These are phyloP conservation scores for Drosophila atroscutellata DNA, from an alignment of 2,888 invertebrate species.

Conservation along the genomic window DNA sequence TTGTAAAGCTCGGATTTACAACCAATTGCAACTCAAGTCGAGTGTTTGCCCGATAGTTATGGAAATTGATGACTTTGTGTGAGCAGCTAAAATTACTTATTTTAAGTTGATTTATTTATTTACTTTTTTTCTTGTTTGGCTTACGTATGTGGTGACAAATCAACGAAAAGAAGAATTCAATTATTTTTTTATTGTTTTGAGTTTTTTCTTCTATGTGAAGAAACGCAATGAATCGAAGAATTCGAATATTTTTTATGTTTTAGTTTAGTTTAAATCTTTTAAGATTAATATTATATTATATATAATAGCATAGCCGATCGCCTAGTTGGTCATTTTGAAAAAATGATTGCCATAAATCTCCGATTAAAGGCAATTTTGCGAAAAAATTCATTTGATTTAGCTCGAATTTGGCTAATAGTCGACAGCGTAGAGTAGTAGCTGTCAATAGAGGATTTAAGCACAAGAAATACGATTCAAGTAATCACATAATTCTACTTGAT, in stretches of 20 bases:
- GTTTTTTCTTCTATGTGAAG: not conserved
- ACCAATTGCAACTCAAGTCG: constrained; percentile 19
- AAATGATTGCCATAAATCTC: not conserved
- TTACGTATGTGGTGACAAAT: not conserved
- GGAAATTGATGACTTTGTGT: not conserved
- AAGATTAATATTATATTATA: not conserved
- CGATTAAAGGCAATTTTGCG: not conserved
- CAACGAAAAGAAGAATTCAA: not conserved
- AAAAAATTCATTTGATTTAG: not conserved
- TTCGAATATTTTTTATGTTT: not conserved
- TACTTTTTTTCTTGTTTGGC: not conserved
- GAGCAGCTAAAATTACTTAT: not conserved
- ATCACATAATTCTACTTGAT: not conserved
- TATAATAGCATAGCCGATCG: too few species aligned
- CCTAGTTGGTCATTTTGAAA: too few species aligned
- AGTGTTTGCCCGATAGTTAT: constrained; percentile 7
- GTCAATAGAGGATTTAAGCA: not conserved
- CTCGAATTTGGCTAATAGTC: not conserved
- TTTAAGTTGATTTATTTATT: not conserved
- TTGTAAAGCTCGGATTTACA: constrained; percentile 20
- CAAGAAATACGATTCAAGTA: not conserved
- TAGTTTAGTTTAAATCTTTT: too few species aligned
- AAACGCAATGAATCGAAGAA: too few species aligned
- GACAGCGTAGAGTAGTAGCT: not conserved
- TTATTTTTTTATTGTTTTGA: not conserved